Evolutionary conservation across 2,797 vertebrate species (phyloP), one percentile per base, ranked within the genome.

Genomic region (Triplophysa bombifrons): DNA sequence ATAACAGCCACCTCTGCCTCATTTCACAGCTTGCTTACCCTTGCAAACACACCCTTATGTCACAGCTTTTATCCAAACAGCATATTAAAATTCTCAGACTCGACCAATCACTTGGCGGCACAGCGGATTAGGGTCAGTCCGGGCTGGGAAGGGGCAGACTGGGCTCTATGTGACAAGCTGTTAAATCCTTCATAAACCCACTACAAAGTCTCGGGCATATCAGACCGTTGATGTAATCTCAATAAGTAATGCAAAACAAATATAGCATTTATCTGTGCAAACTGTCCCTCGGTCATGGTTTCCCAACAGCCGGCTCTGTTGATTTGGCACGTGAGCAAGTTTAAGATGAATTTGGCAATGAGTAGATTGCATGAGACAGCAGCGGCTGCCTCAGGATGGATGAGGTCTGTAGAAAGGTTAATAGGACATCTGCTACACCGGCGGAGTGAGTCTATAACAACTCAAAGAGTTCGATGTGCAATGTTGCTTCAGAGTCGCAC

Each of bases 111-210:
- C 20, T 2, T 6, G 48, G 34, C 7, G 22, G 30, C 68, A 25
- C 55, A 82, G 19, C 27, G 16, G 84, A 84, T 85, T 87, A 85
- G 73, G 83, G 83, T 85, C 81, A 87, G 38, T 50, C 55, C 63
- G 14, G 67, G 63, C 51, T n/a, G 30, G 69, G 58, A 44, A 48
- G 4, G 61, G 48, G 17, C 58, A 41, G 46, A 74, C 55, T 64
- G 56, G 51, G 41, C 30, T 17, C 44, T 48, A 22, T 58, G 30
- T 41, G 27, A 20, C 20, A 14, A 71, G 60, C 48, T n/a, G 27
- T 61, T 77, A 27, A 60, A 60, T 19, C 30, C 19, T 41, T 1
- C 30, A 64, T 17, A 51, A 76, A 70, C 14, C 44, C 14, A 16
- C 58, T 34, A 14, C 64, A 56, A 19, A 60, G 8, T 38, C n/a